Evolutionary conservation across 2,888 invertebrate genomes (phyloP), one percentile per base, ranked within the genome.

Genomic region (Lydus trimaculatus): DNA sequence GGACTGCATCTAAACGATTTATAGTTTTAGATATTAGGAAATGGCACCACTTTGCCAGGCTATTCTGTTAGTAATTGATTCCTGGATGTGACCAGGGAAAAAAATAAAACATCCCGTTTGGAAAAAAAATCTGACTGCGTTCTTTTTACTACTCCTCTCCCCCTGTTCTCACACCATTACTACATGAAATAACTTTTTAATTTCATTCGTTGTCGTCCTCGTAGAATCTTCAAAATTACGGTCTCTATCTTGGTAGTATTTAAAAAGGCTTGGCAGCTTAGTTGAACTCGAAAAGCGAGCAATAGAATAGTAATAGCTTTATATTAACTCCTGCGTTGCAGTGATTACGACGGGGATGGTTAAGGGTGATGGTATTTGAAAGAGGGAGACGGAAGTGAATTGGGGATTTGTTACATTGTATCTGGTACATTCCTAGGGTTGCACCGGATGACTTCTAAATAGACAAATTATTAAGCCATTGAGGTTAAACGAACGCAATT

Each of bases 261-360:
- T 80, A 81, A 82, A 81, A 81, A 81, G 80, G 25, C 52, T 77
- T 79, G 76, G 77, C 76, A 78, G 81, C 80, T 82, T 81, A 82
- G 78, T 76, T 75, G 76, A 75, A 78, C 77, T 77, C 52, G 17
- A 76, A 78, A 78, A 80, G 80, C 80, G 78, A 78, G 83, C 81
- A 81, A 83, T 84, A 81, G 84, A 83, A 83, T 83, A 81, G 82
- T 83, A 83, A 83, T 83, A 83, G 82, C 82, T 81, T 82, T 79
- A 81, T 83, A 83, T 83, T 82, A 83, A 82, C 79, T 82, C 82
- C 84, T 84, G 84, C 81, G 79, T 75, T 76, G 80, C 77, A 72
- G 80, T 81, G 83, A 83, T 83, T 83, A 83, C 75, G 73, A 69
- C 64, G 66, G 65, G 67, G 65, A 71, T 61, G 62, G 67, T 59